These are phyloP conservation scores for Aphrophora alni DNA, from an alignment of 2,888 invertebrate genomes.

Conservation along the genomic window DNA sequence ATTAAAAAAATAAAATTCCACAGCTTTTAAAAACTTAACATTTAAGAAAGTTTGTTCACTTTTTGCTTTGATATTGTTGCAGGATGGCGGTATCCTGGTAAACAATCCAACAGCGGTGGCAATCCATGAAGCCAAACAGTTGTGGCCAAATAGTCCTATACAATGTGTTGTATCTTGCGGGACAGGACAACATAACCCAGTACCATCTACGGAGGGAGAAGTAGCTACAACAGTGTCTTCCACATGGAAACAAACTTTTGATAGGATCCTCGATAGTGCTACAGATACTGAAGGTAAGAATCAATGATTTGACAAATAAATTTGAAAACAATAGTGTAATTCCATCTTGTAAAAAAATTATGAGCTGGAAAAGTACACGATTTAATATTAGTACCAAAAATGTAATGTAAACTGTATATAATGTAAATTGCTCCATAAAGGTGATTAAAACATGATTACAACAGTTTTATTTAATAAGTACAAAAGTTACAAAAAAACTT, in stretches of 20 bases:
- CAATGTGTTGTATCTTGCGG: constrained; percentile 86
- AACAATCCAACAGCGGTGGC: constrained; percentile 92
- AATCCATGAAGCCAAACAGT: constrained; percentile 81
- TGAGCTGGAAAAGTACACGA: neutral
- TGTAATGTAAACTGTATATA: neutral
- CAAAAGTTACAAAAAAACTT: too few species aligned
- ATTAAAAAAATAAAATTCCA: neutral
- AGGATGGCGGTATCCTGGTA: constrained; percentile 83
- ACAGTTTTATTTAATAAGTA: too few species aligned
- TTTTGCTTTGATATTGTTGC: constrained; percentile 46
- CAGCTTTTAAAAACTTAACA: neutral
- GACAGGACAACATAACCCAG: constrained; percentile 68
- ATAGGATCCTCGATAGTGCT: constrained; percentile 82
- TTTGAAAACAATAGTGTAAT: too few species aligned
- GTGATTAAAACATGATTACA: too few species aligned
- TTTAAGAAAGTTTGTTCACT: neutral
- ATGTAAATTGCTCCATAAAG: neutral
- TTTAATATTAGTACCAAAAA: neutral
- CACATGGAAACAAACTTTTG: constrained; percentile 79
- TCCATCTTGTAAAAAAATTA: too few species aligned
- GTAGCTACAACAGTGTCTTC: constrained; percentile 58
- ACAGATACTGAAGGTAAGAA: constrained; percentile 82
- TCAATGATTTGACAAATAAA: neutral
- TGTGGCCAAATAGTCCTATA: constrained; percentile 79
- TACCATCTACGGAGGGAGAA: constrained; percentile 54